These are phyloP conservation scores for Drosophila miranda DNA, from an alignment of 1,140 invertebrate species.

Conservation along the genomic window DNA sequence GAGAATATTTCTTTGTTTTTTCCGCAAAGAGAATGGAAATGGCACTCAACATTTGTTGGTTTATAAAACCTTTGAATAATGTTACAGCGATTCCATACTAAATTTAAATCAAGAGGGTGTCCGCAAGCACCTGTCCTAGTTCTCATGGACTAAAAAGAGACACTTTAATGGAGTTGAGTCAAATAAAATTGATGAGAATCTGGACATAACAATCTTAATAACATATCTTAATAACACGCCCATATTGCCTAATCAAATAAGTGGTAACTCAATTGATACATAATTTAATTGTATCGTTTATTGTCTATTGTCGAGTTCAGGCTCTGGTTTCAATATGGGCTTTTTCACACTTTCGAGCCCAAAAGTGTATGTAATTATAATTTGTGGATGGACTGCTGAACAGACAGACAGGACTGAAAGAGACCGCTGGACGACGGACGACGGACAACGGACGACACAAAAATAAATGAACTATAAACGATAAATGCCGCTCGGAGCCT, in stretches of 20 bases:
- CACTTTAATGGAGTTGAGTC: conserved; percentile 1
- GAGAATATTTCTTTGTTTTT: no score
- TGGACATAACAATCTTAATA: conserved; percentile 6
- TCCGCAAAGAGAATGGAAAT: no score
- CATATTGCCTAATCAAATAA: conserved; percentile 32
- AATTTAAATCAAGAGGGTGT: neutral
- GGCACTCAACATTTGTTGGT: no score
- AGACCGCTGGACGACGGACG: no score
- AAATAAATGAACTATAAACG: conserved; percentile 54
- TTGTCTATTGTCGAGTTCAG: neutral
- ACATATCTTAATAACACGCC: neutral
- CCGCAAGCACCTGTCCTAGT: conserved; percentile 4
- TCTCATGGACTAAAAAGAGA: conserved; percentile 3
- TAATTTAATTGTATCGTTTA: conserved; percentile 29
- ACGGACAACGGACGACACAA: neutral
- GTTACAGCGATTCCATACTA: neutral
- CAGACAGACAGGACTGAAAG: no score
- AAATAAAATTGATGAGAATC: no score
- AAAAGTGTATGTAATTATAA: conserved; percentile 39
- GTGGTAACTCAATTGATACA: conserved; percentile 41
- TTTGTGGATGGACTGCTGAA: conserved; percentile 10
- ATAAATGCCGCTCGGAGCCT: conserved; percentile 45
- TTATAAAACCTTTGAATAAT: no score
- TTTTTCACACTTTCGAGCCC: conserved; percentile 32
- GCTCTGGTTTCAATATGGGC: neutral